Evolutionary conservation across 2,113 vertebrate genomes (phyloP), one percentile per base, ranked within the genome.

Genomic region (Porphyrio hochstetteri): DNA sequence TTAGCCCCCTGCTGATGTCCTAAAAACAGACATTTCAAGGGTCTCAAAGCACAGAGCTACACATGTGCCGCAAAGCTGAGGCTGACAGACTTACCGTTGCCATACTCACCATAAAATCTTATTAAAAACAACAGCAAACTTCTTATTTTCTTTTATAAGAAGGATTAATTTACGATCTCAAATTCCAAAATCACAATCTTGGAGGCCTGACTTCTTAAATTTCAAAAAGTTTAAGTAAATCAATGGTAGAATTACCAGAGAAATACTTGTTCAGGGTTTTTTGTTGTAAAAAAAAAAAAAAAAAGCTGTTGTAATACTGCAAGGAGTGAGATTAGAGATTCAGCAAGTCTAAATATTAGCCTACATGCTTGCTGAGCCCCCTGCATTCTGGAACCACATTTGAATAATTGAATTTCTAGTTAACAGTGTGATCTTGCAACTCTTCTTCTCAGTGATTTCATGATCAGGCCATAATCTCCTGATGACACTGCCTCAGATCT

Each of bases 1-100:
- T 99, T 99, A 99, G 98, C 98, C 99, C 98, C 99, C 99, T 97
- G 98, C 99, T 99, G 99, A 97, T 98, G 98, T 98, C 98, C 98
- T 99, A 98, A 98, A 99, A 99, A 98, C 98, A 99, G 98, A 98
- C 98, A 98, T 98, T 98, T 98, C 97, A 95, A 97, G 96, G 94
- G 98, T 98, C 98, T 98, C 98, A 97, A 97, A 97, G 97, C 98
- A 95, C 98, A 85, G 95, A 98, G 98, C 96, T 95, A 90, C 94
- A 97, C 96, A 97, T 91, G 72, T 91, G 97, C 97, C 95, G 98
- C 97, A 97, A 98, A 98, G 97, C 97, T 87, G 82, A 88, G 92
- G 96, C 93, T 94, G 96, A 95, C 96, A 97, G 92, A 96, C 89
- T 96, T 96, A 89, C 68, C 0, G 56, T 96, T 95, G 95, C 96